Base-by-base conservation (phyloP, 92 coral and sea anemone species). In the Epizoanthus illoricatus region DNA sequence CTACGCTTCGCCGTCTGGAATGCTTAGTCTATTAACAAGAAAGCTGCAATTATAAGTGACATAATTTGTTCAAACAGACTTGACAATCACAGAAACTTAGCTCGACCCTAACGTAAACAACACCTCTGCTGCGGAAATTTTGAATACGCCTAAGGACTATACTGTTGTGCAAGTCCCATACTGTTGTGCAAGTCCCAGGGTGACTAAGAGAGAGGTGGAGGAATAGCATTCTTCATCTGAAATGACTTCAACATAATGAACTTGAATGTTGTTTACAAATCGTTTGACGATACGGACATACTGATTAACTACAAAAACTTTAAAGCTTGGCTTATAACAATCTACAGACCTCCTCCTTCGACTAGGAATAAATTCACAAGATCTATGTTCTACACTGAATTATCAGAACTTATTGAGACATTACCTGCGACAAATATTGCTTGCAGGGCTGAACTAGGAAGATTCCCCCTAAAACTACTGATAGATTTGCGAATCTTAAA, bases 171-270 rank as follows among this genome's bases (percentile, higher is more conserved):
- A 84, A n/a, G 63, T 65, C 40, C 87, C 87, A 66, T n/a, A n/a
- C n/a, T n/a, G n/a, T n/a, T n/a, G n/a, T n/a, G n/a, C n/a, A n/a
- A n/a, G n/a, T n/a, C n/a, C n/a, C n/a, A 75, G 87, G 23, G 73
- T n/a, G 20, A 73, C 54, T n/a, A 58, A 61, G 52, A n/a, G n/a
- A 84, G 61, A 84, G 83, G 87, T 54, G 87, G 83, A 8, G 87
- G 83, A 52, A 57, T 65, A 12, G 87, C 83, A 12, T 21, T 84
- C 23, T 75, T 84, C 75, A 19, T 6, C 3, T 66, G 87, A 28
- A 84, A 75, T 28, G 24, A 54, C 57, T 68, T 84, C 19, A 84
- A 33, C 28, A 84, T 66, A 36, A 66, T 41, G 40, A 59, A 67
- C 43, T 0, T 54, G 39, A 52, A 49, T 47, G 21, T 19, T 80